Evolutionary conservation across 2,113 vertebrate genomes (phyloP).

Genomic region (Xenopus borealis): DNA sequence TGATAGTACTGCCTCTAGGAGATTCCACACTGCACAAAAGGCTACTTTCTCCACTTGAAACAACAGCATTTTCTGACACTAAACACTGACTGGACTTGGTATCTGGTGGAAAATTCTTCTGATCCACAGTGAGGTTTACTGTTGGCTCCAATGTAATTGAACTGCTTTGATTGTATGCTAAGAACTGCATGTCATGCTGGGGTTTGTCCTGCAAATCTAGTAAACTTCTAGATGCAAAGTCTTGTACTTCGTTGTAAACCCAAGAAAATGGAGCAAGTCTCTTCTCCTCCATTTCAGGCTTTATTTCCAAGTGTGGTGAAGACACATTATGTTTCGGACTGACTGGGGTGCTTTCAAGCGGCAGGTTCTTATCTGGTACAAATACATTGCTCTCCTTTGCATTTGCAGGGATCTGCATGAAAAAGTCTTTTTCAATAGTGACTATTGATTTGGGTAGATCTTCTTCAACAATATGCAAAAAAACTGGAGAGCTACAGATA

Average conservation of each 20-base stretch:
- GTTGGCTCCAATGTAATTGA: slow-evolving; percentile 20
- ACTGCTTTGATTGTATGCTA: neutral
- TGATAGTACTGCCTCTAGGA: too few relatives aligned
- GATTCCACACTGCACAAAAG: neutral
- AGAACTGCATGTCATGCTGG: neutral
- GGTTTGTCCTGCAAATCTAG: neutral
- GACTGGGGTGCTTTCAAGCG: neutral
- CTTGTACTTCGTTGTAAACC: too few relatives aligned
- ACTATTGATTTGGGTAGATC: slow-evolving; percentile 42
- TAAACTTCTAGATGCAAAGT: neutral
- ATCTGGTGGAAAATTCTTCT: slow-evolving; percentile 67
- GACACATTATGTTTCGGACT: neutral
- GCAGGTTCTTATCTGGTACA: neutral
- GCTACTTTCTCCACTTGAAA: neutral
- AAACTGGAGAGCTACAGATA: slow-evolving; percentile 56
- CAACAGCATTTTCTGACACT: neutral
- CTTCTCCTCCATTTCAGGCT: neutral
- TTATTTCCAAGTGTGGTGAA: neutral
- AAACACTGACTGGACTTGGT: slow-evolving; percentile 46
- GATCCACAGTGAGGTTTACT: slow-evolving; percentile 61
- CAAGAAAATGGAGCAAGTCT: neutral
- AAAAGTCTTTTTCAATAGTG: slow-evolving; percentile 76
- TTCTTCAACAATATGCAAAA: slow-evolving; percentile 63
- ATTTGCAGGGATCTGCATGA: slow-evolving; percentile 87
- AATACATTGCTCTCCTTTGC: neutral